These are phyloP conservation scores for Cossypha polioptera DNA, from an alignment of 2,797 vertebrate species.

Conservation along the genomic window DNA sequence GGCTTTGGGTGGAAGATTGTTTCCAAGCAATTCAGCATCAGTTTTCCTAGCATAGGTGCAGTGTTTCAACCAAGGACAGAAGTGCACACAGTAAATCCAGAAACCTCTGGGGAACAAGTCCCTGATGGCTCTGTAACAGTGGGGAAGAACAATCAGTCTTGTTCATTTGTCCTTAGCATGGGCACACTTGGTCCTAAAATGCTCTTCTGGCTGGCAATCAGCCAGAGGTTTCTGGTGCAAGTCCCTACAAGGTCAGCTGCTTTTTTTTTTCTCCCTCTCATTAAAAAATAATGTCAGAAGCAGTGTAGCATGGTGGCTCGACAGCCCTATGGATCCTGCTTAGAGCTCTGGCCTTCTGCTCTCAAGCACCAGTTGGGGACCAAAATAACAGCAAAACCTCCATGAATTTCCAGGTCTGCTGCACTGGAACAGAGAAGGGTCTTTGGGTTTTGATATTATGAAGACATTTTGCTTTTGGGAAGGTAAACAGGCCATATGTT, in stretches of 20 bases:
- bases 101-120: background rate
- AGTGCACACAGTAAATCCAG: background rate
- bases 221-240: conserved; percentile 18
- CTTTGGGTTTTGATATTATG: conserved; percentile 43
- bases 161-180: background rate
- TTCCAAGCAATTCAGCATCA: background rate
- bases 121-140: too few relatives aligned
- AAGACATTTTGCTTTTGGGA: conserved; percentile 47
- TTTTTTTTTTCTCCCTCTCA: background rate
- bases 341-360: conserved; percentile 50
- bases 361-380: conserved; percentile 5
- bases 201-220: background rate
- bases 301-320: conserved; percentile 16
- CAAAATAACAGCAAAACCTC: background rate
- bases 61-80: background rate
- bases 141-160: background rate
- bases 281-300: conserved; percentile 20
- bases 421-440: conserved; percentile 30
- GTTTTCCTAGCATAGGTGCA: background rate
- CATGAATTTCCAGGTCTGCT: conserved; percentile 42
- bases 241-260: conserved; percentile 51
- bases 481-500: conserved; percentile 62
- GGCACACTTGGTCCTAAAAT: background rate
- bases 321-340: conserved; percentile 24
- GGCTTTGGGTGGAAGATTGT: background rate